Evolutionary conservation across 2,113 vertebrate species (phyloP), one percentile per base, ranked within the genome.

Genomic region (Xenotilapia caudafasciata): DNA sequence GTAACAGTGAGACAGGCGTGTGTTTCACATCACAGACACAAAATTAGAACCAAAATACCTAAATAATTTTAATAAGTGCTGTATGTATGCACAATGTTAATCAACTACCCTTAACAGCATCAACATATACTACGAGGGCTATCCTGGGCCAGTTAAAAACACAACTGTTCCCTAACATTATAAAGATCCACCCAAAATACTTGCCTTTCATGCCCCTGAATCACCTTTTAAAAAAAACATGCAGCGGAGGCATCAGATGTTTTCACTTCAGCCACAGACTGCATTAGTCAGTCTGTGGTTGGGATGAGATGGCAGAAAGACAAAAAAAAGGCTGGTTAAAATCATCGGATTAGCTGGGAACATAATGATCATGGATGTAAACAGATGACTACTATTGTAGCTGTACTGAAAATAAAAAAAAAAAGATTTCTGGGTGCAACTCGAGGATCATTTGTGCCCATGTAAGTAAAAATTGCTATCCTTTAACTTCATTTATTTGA

Each of bases 361-460:
- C 33, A 54, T 40, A 53, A 21, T 26, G 55, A 28, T n/a, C 15
- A n/a, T 14, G 23, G 23, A 45, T 14, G 38, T 2, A 31, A 49
- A 77, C 9, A 51, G 73, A 31, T 77, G 45, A 47, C 40, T 28
- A 77, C 42, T 47, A 49, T 2, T 19, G 15, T 49, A 5, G 9
- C 42, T 77, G 5, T 26, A 73, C 40, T 45, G 13, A 45, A 26
- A 45, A 17, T 0, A 3, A 6, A 6, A 31, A 4, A 35, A 9
- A 9, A 1, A 35, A 2, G 7, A 13, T 40, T 40, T 6, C 14
- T 28, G 21, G 40, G 8, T 0, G 1, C 4, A 26, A 11, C 1
- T 75, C 0, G 7, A 19, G 23, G 23, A 47, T 45, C 14, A 47
- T 75, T 75, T 2, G 21, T 75, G 9, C 0, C 14, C 6, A 28